Percentiles rank a stretch among this genome's conserved stretches.
phyloP scores from a whole-genome alignment of 1,140 invertebrate species.

The Daktulosphaira vitifoliae region DNA sequence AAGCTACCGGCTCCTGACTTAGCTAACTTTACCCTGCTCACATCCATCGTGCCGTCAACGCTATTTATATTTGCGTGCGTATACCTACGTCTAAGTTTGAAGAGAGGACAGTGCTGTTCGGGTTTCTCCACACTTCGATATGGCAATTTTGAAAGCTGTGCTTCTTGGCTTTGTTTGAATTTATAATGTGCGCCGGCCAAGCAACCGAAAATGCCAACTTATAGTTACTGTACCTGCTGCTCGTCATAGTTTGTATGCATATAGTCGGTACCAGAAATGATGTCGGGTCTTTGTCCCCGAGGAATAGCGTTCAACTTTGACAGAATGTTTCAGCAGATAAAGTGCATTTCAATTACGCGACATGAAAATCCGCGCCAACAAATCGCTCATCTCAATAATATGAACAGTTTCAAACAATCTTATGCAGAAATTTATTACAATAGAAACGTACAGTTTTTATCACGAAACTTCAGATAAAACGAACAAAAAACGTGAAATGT shows the following conservation, averaged over 20 bases:
- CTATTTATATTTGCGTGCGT: background rate
- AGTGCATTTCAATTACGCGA: no score
- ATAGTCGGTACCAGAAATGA: background rate
- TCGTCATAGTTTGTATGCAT: background rate
- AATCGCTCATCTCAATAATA: no score
- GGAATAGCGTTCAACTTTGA: constrained; percentile 15
- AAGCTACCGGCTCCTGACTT: constrained; percentile 22
- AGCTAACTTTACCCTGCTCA: constrained; percentile 6
- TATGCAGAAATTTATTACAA: no score
- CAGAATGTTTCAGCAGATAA: constrained; percentile 3
- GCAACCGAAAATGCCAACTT: background rate
- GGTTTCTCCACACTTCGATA: constrained; percentile 28
- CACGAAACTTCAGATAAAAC: no score
- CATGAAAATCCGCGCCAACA: no score
- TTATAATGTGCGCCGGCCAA: background rate
- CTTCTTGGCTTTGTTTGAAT: background rate
- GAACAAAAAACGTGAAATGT: no score
- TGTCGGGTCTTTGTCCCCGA: background rate
- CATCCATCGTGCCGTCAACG: no score
- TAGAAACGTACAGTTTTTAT: no score
- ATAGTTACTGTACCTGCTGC: background rate
- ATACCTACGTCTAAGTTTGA: background rate
- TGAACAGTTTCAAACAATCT: no score
- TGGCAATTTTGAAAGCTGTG: constrained; percentile 17
- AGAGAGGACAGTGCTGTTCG: background rate